Conservation (phyloP, 2,888 invertebrate species). For the Pyrochroa serraticornis region DNA sequence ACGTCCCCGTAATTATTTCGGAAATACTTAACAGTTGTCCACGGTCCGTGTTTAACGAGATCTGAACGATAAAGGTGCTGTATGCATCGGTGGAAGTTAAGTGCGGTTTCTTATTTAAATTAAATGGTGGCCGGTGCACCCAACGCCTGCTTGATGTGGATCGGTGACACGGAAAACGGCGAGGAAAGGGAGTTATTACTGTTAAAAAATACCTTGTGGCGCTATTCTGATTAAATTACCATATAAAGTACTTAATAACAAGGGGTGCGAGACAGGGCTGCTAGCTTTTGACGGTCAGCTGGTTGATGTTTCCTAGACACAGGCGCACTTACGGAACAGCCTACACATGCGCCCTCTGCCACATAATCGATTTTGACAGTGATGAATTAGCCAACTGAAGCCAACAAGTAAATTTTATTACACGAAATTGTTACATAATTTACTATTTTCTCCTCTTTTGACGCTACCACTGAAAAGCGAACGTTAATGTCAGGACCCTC, state of each 20-base stretch:
- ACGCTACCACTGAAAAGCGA: slow-evolving; percentile 26
- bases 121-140: too few species aligned
- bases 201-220: slow-evolving; percentile 23
- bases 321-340: slow-evolving; percentile 18
- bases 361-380: slow-evolving; percentile 36
- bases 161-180: slow-evolving; percentile 13
- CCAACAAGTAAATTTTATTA: slow-evolving; percentile 40
- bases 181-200: slow-evolving; percentile 20
- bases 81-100: too few species aligned
- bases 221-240: slow-evolving; percentile 29
- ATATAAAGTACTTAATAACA: slow-evolving; percentile 27
- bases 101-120: too few species aligned
- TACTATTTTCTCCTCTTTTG: slow-evolving; percentile 35
- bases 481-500: slow-evolving; percentile 25
- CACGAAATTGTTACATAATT: slow-evolving; percentile 35
- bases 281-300: slow-evolving; percentile 30
- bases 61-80: too few species aligned
- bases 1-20: too few species aligned
- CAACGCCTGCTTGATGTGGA: slow-evolving; percentile 5
- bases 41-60: too few species aligned
- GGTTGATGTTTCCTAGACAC: slow-evolving; percentile 24
- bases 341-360: slow-evolving; percentile 31
- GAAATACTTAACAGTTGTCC: too few species aligned
- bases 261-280: slow-evolving; percentile 21
- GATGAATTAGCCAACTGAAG: slow-evolving; percentile 36